Evolutionary conservation across 2,888 invertebrate species (phyloP), one percentile per base, ranked within the genome.

Genomic region (Mactromeris polynyma): DNA sequence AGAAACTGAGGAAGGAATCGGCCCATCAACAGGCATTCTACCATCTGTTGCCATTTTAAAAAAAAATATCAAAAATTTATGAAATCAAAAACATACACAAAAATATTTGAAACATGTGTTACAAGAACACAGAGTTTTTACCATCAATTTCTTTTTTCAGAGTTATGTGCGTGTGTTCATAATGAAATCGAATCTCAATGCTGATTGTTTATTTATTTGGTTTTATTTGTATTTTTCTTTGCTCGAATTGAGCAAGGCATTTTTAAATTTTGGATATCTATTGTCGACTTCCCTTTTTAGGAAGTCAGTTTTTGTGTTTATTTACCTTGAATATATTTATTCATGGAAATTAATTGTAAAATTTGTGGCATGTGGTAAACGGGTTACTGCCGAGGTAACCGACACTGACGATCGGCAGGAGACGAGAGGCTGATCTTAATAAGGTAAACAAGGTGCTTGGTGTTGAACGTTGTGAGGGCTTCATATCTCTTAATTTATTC

Each of bases 1-100:
- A 91, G 91, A 89, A 88, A 87, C 89, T 91, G 91, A 89, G 89
- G 89, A 89, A 86, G 83, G 88, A 89, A 54, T 69, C 80, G 73
- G 14, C 42, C 38, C 89, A 78, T 77, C 88, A 40, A 81, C 83
- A 80, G 88, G 91, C 89, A 89, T 81, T 80, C 69, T 83, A 46
- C 86, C 83, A 73, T 80, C 79, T 36, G 51, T 83, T 83, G 83
- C 86, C 85, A 91, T 87, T 69, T 73, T 3, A 64, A 33, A 42
- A 64, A 81, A 82, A 81, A 73, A 54, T 77, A 77, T 46, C 58
- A 38, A 69, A 82, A 73, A 79, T 83, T 69, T 31, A 73, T 54
- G 54, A 82, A 26, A 7, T 51, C 58, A 81, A 81, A 81, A 51
- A 31, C 21, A 54, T 58, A 19, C 51, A 51, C 19, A 64, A 38